These are phyloP conservation scores for Enoplolaimus lenunculus DNA, from an alignment of 2,888 invertebrate genomes.

Conservation along the genomic window DNA sequence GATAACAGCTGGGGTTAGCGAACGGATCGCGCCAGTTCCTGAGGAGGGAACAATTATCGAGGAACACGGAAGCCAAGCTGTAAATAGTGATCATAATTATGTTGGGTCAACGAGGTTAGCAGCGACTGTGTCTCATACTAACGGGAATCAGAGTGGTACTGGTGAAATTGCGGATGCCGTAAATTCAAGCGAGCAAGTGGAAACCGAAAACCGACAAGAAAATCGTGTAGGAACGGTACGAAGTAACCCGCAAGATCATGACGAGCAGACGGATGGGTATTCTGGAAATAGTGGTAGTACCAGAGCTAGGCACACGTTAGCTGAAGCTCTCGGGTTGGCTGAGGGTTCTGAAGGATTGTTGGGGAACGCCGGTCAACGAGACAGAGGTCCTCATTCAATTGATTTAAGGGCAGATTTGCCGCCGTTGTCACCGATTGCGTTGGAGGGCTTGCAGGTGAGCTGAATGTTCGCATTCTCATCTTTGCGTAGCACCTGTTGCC, in stretches of 20 bases:
- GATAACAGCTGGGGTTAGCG: too few species aligned
- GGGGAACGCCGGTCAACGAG: not conserved
- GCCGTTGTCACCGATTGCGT: slow-evolving; percentile 19
- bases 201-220: not conserved
- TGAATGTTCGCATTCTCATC: not conserved
- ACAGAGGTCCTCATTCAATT: too few species aligned
- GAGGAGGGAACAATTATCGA: not conserved
- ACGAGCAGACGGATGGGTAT: too few species aligned
- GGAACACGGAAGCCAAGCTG: not conserved
- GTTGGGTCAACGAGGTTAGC: too few species aligned
- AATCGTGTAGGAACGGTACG: not conserved
- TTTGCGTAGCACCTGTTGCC: too few species aligned
- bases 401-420: not conserved
- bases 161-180: not conserved
- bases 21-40: too few species aligned
- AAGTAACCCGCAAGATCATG: too few species aligned
- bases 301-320: not conserved
- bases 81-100: not conserved
- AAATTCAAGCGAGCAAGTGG: not conserved
- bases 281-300: too few species aligned
- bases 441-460: slow-evolving; percentile 19
- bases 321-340: not conserved
- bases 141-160: not conserved
- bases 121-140: not conserved
- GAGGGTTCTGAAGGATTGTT: not conserved